phyloP scores from a whole-genome alignment of 2,888 invertebrate species.

The Sericinus montela region DNA sequence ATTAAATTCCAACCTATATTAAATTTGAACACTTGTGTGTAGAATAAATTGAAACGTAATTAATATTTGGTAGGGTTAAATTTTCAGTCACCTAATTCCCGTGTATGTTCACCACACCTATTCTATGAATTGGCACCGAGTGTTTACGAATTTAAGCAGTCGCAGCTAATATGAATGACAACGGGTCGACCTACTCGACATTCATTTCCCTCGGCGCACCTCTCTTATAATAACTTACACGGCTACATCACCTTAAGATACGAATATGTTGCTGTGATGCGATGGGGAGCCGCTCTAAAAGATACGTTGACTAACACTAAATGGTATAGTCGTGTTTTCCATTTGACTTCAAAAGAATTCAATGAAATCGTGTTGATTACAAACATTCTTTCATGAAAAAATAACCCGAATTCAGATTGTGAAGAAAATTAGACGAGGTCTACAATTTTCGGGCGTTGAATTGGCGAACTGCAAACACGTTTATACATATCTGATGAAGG shows the following conservation, averaged over 20 bases:
- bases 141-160: constrained; percentile 76
- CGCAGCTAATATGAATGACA: constrained; percentile 78
- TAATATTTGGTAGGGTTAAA: neutral
- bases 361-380: constrained; percentile 12
- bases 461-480: constrained; percentile 61
- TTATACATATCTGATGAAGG: constrained; percentile 76
- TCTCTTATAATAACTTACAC: constrained; percentile 78
- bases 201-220: constrained; percentile 77
- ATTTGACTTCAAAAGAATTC: constrained; percentile 12
- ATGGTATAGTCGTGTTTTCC: constrained; percentile 28
- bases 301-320: constrained; percentile 23
- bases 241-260: constrained; percentile 71
- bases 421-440: constrained; percentile 55
- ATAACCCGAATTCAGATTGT: constrained; percentile 33
- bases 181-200: constrained; percentile 74
- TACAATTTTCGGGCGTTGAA: constrained; percentile 64
- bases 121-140: constrained; percentile 62
- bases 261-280: constrained; percentile 37
- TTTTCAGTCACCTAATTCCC: neutral
- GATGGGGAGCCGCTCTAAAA: constrained; percentile 34
- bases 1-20: too few species aligned
- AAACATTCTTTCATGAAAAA: constrained; percentile 24
- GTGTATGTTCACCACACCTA: constrained; percentile 39
- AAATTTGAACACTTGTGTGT: neutral
- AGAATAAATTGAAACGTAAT: neutral